Evolutionary conservation across 2,797 vertebrate species (phyloP).

Genomic region (Liasis olivaceus): DNA sequence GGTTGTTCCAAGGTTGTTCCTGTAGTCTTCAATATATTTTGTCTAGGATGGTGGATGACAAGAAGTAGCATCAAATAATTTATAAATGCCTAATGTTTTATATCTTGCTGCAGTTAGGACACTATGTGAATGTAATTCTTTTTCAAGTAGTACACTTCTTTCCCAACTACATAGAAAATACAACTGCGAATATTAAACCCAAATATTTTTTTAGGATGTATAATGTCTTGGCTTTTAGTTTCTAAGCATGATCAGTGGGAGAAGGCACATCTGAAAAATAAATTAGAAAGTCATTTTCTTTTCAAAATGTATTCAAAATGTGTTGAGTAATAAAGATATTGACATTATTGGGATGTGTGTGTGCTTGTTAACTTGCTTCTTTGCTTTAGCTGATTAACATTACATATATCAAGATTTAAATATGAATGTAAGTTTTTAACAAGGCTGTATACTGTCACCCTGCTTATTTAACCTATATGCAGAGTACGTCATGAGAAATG

Average conservation of each 20-base stretch:
- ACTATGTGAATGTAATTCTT: neutral
- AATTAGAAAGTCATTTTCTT: constrained; percentile 37
- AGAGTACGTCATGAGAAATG: too few relatives aligned
- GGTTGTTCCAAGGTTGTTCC: too few relatives aligned
- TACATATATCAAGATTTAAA: constrained; percentile 37
- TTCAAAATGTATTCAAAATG: constrained; percentile 23
- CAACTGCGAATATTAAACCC: constrained; percentile 28
- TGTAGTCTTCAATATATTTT: too few relatives aligned
- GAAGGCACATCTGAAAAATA: constrained; percentile 50
- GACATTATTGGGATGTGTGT: neutral
- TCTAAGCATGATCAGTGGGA: constrained; percentile 51
- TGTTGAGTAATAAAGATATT: neutral
- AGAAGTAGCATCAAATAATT: too few relatives aligned
- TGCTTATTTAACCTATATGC: too few relatives aligned
- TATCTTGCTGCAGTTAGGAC: constrained; percentile 21
- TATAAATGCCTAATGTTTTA: neutral
- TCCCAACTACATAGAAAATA: constrained; percentile 32
- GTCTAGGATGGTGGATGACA: too few relatives aligned
- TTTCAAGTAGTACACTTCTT: constrained; percentile 3
- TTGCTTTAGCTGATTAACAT: constrained; percentile 38
- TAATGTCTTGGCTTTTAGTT: constrained; percentile 33
- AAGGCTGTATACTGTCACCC: too few relatives aligned
- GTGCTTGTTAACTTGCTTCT: neutral
- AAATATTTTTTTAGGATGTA: constrained; percentile 56
- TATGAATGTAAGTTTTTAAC: neutral